A percentile compares a stretch with the other conserved stretches of the same genome.
phyloP scores from a whole-genome alignment of 2,113 vertebrate species.

The Rhodinocichla rosea region DNA sequence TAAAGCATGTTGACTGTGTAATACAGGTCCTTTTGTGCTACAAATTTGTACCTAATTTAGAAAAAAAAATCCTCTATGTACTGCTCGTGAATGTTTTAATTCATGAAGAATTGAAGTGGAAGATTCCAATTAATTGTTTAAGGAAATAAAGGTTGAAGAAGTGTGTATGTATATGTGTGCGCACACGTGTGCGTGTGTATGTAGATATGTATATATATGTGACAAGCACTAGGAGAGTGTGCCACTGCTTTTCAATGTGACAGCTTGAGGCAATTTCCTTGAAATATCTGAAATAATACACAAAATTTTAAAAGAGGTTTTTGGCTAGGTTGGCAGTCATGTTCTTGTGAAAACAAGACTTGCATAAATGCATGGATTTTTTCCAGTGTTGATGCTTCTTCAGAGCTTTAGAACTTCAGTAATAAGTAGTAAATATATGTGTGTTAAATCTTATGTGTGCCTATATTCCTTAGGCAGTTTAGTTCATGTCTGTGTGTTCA shows the following conservation, averaged over 20 bases:
- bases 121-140: neutral
- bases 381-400: neutral
- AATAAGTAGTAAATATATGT: neutral
- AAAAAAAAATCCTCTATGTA: neutral
- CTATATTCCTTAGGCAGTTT: neutral
- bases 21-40: neutral
- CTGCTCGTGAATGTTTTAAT: neutral
- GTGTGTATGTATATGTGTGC: neutral
- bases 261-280: neutral
- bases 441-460: neutral
- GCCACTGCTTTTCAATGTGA: neutral
- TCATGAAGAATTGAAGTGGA: neutral
- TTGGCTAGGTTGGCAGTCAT: neutral
- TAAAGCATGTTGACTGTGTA: neutral
- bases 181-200: rapidly evolving
- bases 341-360: neutral
- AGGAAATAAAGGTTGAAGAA: neutral
- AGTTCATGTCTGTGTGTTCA: neutral
- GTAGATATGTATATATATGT: neutral
- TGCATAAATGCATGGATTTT: neutral
- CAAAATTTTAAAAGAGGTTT: neutral
- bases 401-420: neutral
- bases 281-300: neutral
- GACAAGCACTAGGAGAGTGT: neutral
- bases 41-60: neutral